These are phyloP conservation scores for Temnothorax unifasciatus DNA, from an alignment of 2,888 invertebrate genomes.

Conservation along the genomic window DNA sequence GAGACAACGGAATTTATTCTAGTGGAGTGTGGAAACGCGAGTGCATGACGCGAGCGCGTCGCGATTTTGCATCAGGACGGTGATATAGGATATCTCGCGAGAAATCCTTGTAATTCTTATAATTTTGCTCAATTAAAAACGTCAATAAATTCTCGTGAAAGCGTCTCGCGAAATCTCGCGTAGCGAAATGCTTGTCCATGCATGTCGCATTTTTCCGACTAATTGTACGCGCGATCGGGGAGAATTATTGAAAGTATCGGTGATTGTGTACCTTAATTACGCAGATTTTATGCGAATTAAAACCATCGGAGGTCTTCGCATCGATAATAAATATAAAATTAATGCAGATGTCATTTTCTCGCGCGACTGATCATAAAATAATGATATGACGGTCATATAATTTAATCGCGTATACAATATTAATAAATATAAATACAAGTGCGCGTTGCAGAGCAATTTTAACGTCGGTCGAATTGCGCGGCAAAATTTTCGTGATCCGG, in stretches of 20 bases:
- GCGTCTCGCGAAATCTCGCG: no score
- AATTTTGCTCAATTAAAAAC: not conserved
- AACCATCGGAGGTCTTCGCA: not conserved
- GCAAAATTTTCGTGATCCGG: not conserved
- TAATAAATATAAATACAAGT: not conserved
- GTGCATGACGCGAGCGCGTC: not conserved
- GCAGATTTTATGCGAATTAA: not conserved
- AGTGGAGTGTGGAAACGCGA: not conserved
- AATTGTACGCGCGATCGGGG: constrained; percentile 3
- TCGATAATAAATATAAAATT: constrained; percentile 28
- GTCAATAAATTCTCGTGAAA: constrained; percentile 1
- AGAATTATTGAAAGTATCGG: constrained; percentile 9
- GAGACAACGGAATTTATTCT: not conserved
- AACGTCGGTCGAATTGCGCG: not conserved
- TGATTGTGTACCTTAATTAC: constrained; percentile 19
- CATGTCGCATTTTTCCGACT: constrained; percentile 6
- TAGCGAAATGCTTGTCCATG: not conserved
- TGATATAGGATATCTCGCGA: not conserved
- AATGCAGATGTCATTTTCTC: not conserved
- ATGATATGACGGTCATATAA: constrained; percentile 9
- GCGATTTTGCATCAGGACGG: not conserved
- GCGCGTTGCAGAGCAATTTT: not conserved
- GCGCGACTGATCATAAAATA: constrained; percentile 15
- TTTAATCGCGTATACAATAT: not conserved
- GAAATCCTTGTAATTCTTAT: constrained; percentile 8